These are phyloP conservation scores for Silurus meridionalis DNA, from an alignment of 2,113 vertebrate species.

Conservation along the genomic window DNA sequence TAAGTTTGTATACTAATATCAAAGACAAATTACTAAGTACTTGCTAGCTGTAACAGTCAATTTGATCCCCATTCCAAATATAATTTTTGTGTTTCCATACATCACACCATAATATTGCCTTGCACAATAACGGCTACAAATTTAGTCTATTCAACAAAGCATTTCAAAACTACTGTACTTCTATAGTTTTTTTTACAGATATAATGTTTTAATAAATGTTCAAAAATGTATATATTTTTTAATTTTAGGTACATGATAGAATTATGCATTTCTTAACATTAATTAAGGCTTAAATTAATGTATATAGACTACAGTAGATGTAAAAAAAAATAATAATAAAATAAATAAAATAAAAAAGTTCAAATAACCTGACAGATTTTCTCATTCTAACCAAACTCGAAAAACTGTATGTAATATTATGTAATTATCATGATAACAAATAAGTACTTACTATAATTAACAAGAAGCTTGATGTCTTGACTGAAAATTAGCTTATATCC, in stretches of 20 bases:
- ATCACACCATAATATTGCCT: neutral
- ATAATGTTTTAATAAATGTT: neutral
- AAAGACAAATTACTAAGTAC: neutral
- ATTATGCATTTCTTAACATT: neutral
- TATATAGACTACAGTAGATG: neutral
- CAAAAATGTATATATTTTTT: neutral
- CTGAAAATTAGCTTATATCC: slow-evolving; percentile 49
- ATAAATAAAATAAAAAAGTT: too few relatives aligned
- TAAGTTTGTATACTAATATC: neutral
- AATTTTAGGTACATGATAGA: neutral
- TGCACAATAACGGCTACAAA: neutral
- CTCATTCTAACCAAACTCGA: neutral
- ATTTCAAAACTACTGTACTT: neutral
- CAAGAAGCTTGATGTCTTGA: slow-evolving; percentile 9
- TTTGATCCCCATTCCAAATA: neutral
- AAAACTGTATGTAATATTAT: neutral
- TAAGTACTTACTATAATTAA: slow-evolving; percentile 53
- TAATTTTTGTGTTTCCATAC: neutral
- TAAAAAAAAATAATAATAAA: too few relatives aligned
- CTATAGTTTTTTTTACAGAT: neutral
- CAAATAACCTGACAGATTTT: neutral
- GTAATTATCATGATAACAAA: neutral
- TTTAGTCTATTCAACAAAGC: neutral
- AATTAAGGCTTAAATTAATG: neutral
- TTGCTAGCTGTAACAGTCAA: neutral